These are phyloP conservation scores for Gorsachius magnificus DNA, from an alignment of 2,797 vertebrate genomes.

Conservation along the genomic window DNA sequence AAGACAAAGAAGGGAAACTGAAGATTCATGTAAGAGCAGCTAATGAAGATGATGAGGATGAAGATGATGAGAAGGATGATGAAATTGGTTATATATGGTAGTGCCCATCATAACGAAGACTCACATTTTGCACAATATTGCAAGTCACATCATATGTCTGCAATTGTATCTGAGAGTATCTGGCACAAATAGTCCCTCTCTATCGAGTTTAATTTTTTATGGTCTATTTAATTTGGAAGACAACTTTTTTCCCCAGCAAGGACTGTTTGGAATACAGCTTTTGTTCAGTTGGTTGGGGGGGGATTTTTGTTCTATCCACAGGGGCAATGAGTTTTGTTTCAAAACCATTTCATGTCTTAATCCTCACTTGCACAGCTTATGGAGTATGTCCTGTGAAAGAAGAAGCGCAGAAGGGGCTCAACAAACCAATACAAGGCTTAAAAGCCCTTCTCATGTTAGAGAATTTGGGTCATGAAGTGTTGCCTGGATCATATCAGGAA, in stretches of 20 bases:
- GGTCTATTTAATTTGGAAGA: constrained; percentile 49
- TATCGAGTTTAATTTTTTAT: constrained; percentile 56
- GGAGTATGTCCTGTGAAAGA: neutral
- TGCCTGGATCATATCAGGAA: constrained; percentile 31
- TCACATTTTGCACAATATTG: constrained; percentile 81
- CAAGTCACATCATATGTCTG: constrained; percentile 72
- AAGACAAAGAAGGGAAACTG: constrained; percentile 86
- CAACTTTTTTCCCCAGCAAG: neutral
- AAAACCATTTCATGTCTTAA: constrained; percentile 30
- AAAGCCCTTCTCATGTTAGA: constrained; percentile 14
- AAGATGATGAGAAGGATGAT: constrained; percentile 93
- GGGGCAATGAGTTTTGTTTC: constrained; percentile 30
- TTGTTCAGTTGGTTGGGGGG: neutral
- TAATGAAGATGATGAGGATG: constrained; percentile 93
- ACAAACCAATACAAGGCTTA: neutral
- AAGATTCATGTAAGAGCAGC: constrained; percentile 86
- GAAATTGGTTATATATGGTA: constrained; percentile 96
- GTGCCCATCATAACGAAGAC: constrained; percentile 84
- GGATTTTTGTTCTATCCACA: constrained; percentile 11
- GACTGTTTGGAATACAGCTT: constrained; percentile 45
- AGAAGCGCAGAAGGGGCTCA: neutral
- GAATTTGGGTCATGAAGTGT: constrained; percentile 27
- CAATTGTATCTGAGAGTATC: constrained; percentile 74
- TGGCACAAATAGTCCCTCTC: constrained; percentile 68
- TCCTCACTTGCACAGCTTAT: neutral